Evolutionary conservation across 2,113 vertebrate genomes (phyloP).

Genomic region (Toxostoma redivivum): DNA sequence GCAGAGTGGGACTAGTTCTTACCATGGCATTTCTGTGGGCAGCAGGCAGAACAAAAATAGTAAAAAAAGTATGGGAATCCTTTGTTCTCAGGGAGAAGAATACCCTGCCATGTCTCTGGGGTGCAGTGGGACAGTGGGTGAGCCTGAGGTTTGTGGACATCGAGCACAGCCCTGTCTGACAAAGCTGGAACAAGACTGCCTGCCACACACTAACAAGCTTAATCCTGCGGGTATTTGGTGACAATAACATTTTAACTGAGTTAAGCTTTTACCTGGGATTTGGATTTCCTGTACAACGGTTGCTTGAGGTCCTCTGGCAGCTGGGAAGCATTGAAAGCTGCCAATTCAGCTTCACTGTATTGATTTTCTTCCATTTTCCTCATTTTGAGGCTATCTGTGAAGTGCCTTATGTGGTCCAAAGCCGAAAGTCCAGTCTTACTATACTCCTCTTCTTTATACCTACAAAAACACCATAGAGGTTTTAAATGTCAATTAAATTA

Average conservation of each 20-base stretch:
- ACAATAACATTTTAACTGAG: conserved; percentile 1
- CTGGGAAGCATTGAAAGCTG: conserved; percentile 83
- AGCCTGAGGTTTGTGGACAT: neutral
- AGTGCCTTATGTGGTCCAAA: conserved; percentile 94
- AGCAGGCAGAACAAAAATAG: neutral
- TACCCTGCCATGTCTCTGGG: neutral
- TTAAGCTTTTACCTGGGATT: conserved; percentile 90
- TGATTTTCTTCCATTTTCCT: conserved; percentile 92
- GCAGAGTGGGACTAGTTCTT: neutral
- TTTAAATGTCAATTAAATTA: neutral
- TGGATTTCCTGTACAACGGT: conserved; percentile 95
- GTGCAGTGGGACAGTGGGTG: neutral
- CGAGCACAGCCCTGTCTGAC: neutral
- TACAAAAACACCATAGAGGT: conserved; percentile 51
- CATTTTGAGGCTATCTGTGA: conserved; percentile 90
- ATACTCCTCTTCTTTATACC: conserved; percentile 90
- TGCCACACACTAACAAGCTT: neutral
- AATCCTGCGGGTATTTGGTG: neutral
- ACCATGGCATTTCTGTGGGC: neutral
- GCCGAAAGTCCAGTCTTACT: conserved; percentile 87
- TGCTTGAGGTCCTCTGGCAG: conserved; percentile 91
- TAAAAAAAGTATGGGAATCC: neutral
- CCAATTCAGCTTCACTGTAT: conserved; percentile 83
- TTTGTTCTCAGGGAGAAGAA: neutral
- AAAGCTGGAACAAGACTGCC: neutral